Evolutionary conservation across 2,888 invertebrate species (phyloP), one percentile per base, ranked within the genome.

Genomic region (Prenolepis imparis): DNA sequence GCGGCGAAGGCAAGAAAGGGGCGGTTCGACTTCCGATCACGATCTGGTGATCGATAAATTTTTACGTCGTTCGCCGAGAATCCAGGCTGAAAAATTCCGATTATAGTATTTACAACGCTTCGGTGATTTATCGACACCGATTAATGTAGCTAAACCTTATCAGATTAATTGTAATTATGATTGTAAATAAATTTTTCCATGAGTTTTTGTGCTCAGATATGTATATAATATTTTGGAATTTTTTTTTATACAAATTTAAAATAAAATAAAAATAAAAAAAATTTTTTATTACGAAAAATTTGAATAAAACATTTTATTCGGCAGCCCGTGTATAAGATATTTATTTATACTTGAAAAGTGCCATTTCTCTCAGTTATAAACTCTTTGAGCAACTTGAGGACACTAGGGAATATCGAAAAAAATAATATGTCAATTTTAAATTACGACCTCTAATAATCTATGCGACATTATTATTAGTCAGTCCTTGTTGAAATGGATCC

Each of bases 21-120:
- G 41, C 41, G 67, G 68, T 41, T 57, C 36, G 52, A 36, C 74
- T 74, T 63, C 68, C 39, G 12, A 28, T n/a, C 39, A 63, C 21
- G 3, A 21, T 41, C 61, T 61, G 8, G 11, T 4, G 32, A 44
- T 55, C 52, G 67, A n/a, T 52, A 52, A 8, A n/a, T 48, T 48
- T 48, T 32, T 6, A 36, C 36, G 28, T 24, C 21, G 48, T 11
- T 36, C 24, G 55, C 39, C 24, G 52, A 36, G 36, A 67, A 36
- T 55, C n/a, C 21, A 48, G 63, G 11, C 24, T 48, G 74, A 36
- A 52, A n/a, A 6, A 64, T 75, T 32, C 3, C n/a, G 64, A 75
- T 64, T 32, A 24, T 44, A 18, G 12, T 12, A 8, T 48, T 24
- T 36, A 4, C 39, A 24, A n/a, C 1, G 5, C 44, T 36, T n/a